A percentile compares a stretch with the other conserved stretches of the same genome.
Evolutionary conservation across 2,113 vertebrate genomes (phyloP).

Genomic region (Columba livia): DNA sequence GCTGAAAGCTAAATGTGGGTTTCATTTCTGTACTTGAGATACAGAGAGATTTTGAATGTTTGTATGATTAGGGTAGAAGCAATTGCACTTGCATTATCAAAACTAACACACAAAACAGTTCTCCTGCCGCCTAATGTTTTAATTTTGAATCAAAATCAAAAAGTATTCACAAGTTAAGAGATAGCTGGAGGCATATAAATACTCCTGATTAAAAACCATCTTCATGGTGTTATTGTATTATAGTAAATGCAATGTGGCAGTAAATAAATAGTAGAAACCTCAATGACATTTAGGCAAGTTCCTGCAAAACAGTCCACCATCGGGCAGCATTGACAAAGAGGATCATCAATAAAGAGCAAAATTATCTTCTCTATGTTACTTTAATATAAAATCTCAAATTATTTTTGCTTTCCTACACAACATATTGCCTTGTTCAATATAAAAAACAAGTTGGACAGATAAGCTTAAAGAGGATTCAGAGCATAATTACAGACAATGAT

Average conservation of each 20-base stretch:
- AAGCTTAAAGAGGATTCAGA: background rate
- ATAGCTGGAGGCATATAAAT: background rate
- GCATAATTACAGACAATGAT: background rate
- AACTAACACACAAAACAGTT: background rate
- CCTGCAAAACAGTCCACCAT: background rate
- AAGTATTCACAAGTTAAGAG: background rate
- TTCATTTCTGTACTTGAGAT: background rate
- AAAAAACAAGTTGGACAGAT: background rate
- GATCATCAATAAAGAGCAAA: background rate
- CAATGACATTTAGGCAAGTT: background rate
- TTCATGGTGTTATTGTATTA: background rate
- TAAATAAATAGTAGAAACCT: background rate
- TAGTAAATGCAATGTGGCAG: background rate
- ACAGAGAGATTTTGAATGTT: background rate
- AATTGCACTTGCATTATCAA: background rate
- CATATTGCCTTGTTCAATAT: background rate
- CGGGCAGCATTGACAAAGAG: background rate
- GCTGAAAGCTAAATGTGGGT: background rate
- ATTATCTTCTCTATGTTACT: background rate
- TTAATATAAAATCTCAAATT: background rate
- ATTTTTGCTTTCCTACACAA: background rate
- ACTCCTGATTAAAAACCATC: background rate
- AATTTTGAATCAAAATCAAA: background rate
- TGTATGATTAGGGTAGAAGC: background rate
- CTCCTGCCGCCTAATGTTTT: background rate